Evolutionary conservation across 2,888 invertebrate species (phyloP), one percentile per base, ranked within the genome.

Genomic region (Parthenolecanium corni): DNA sequence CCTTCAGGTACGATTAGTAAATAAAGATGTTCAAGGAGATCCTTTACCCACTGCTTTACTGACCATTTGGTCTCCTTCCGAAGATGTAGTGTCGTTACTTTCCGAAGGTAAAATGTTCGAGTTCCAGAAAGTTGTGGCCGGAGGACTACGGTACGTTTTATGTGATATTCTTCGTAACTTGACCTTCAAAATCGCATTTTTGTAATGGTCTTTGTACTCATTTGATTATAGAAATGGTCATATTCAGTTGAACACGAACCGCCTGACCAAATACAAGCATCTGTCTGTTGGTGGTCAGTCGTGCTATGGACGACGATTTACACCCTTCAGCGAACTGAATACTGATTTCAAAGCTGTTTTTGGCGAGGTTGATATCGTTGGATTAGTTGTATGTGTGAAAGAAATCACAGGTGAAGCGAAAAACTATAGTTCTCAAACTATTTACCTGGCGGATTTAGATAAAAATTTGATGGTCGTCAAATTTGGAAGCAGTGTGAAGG

Each of bases 351-450:
- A 46, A 25, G 16, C 18, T 57, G 65, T 71, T 11, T 83, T 82
- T 70, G 80, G 81, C 65, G 89, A 89, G 76, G 77, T 87, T 66
- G 89, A 89, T 73, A 81, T 83, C 11, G 79, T 83, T 3, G 89
- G 88, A 1, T 69, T 86, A 2, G 77, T 88, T 42, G 76, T 84
- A 23, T 73, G 78, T 23, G 71, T 76, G 24, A 75, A 74, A 23
- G 70, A 73, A 25, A 73, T 73, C 65, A 6, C 9, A 31, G 68
- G 67, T 52, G 72, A 73, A 64, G 20, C 16, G 14, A 70, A 70
- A 2, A 52, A 25, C n/a, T 64, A 64, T 58, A 67, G 64, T 57
- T 70, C 69, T 64, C 83, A 84, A 73, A 78, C 79, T 64, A 73
- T 83, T 0, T 83, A 80, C 73, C 53, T 84, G 18, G 73, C 80